These are phyloP conservation scores for Tipula confusa DNA, from an alignment of 2,888 invertebrate genomes.

Conservation along the genomic window DNA sequence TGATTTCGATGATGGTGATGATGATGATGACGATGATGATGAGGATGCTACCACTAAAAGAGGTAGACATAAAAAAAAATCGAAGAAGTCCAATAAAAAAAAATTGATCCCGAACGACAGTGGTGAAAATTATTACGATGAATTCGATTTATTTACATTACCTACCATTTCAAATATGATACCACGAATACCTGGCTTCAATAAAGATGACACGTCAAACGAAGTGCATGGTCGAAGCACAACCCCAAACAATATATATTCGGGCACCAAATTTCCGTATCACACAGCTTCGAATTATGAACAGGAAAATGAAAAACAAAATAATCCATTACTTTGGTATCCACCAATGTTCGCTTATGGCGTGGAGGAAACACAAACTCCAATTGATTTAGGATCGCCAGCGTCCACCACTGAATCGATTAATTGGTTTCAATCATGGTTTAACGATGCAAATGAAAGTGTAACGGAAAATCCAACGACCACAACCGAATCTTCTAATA, in stretches of 20 bases:
- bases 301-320: not conserved
- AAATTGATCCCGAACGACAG: not conserved
- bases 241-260: constrained; percentile 32
- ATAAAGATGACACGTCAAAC: constrained; percentile 28
- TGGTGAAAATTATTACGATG: constrained; percentile 32
- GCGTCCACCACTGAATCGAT: not conserved
- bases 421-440: constrained; percentile 5
- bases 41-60: not conserved
- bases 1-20: constrained; percentile 33
- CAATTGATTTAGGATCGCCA: not conserved
- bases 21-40: constrained; percentile 37
- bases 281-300: not conserved
- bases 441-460: not conserved
- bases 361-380: not conserved
- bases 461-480: not conserved
- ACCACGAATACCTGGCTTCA: not conserved
- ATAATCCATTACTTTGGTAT: not conserved
- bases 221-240: constrained; percentile 34
- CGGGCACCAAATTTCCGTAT: not conserved
- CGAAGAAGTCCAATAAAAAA: not conserved
- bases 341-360: not conserved
- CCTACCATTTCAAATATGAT: not conserved
- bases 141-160: not conserved
- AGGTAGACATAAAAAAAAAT: not conserved
- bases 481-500: not conserved